phyloP scores from a whole-genome alignment of 2,797 vertebrate species.

The Acrossocheilus wenchowensis region DNA sequence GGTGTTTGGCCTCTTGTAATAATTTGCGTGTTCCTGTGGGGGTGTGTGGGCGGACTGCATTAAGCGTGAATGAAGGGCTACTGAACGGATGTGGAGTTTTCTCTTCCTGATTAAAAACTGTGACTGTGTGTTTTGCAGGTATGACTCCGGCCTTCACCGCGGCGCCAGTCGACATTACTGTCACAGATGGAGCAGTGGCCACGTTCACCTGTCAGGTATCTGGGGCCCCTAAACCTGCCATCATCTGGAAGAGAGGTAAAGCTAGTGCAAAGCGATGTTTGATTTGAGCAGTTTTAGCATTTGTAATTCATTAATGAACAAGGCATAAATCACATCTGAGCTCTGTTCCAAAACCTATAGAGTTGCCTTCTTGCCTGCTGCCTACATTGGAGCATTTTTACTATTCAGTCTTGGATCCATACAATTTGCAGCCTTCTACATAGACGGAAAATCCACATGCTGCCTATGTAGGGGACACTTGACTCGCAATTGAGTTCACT shows the following conservation, averaged over 20 bases:
- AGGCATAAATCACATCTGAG: not conserved
- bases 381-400: no score
- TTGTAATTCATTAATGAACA: not conserved
- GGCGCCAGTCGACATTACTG: slow-evolving; percentile 82
- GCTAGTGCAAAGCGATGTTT: not conserved
- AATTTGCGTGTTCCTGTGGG: slow-evolving; percentile 39
- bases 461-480: no score
- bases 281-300: not conserved
- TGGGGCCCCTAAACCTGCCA: slow-evolving; percentile 90
- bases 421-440: no score
- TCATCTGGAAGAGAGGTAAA: slow-evolving; percentile 92
- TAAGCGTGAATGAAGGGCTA: slow-evolving; percentile 24
- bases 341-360: no score
- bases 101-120: slow-evolving; percentile 32
- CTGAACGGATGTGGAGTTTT: not conserved
- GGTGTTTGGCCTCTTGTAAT: slow-evolving; percentile 54
- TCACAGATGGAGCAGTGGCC: slow-evolving; percentile 86
- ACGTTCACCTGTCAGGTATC: slow-evolving; percentile 87
- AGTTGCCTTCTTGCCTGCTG: no score
- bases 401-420: no score
- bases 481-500: no score
- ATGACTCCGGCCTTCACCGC: slow-evolving; percentile 82
- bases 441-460: no score
- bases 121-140: slow-evolving; percentile 72
- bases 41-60: slow-evolving; percentile 49